Base-by-base conservation (phyloP, 1,140 invertebrate species). In the Eriosoma lanigerum region DNA sequence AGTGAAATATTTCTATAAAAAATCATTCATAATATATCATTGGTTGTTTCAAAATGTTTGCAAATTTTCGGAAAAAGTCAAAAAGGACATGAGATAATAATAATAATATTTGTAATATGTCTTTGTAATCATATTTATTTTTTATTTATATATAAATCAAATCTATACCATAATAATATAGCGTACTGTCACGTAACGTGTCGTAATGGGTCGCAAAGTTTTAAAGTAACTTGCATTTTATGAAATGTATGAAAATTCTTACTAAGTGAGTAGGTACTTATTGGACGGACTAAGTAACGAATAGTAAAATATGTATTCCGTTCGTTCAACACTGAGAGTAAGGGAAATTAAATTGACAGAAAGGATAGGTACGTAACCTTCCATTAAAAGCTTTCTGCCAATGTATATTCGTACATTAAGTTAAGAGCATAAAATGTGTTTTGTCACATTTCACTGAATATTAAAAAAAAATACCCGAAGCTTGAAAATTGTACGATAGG, bases 341-440 rank as follows among this genome's bases (percentile, higher is more conserved):
- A 68, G 64, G 13, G 64, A 68, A n/a, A 68, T 68, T 68, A 68
- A 9, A 46, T 46, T 24, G n/a, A 21, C 38, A 29, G 62, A 38
- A 64, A 38, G 62, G 62, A 38, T 38, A 64, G 19, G 10, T 64
- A 38, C 32, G n/a, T 64, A 29, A 44, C 29, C n/a, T 38, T 64
- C 19, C 19, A 38, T 64, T 64, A 64, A 64, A 64, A 64, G 62
- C 62, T 64, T 64, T 64, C 19, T 13, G 29, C 5, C 62, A 38
- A 44, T 38, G 32, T 64, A 38, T 38, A n/a, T n/a, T n/a, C n/a
- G n/a, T n/a, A 38, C 62, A 64, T 64, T 64, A 38, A 64, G 32
- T 19, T 38, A 64, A 64, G 32, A 38, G 32, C 32, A 64, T 64
- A 64, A 64, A 64, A 64, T 64, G n/a, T n/a, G 17, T 64, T 29